Evolutionary conservation across 2,888 invertebrate species (phyloP).

Genomic region (Melangyna quadrimaculata): DNA sequence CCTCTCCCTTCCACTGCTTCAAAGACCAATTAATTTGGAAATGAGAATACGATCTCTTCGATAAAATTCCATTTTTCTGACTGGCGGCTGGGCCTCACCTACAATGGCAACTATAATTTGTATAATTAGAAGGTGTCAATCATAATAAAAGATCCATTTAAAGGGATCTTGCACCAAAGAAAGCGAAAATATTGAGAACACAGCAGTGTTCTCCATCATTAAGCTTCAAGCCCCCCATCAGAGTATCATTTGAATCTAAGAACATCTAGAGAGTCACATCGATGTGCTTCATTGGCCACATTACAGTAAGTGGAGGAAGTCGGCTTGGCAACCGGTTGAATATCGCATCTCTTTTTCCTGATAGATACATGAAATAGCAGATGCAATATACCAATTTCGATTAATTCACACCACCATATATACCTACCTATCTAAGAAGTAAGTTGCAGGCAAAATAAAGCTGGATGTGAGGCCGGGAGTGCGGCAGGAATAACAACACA

Average conservation of each 20-base stretch:
- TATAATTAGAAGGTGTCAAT: conserved; percentile 73
- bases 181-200: conserved; percentile 33
- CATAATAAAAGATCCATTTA: conserved; percentile 72
- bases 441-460: not conserved
- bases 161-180: conserved; percentile 45
- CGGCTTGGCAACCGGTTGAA: conserved; percentile 18
- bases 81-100: conserved; percentile 22
- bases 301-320: conserved; percentile 36
- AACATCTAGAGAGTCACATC: conserved; percentile 58
- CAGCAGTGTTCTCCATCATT: conserved; percentile 57
- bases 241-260: conserved; percentile 40
- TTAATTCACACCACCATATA: conserved; percentile 68
- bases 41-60: conserved; percentile 72
- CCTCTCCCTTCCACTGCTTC: conserved; percentile 4
- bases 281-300: conserved; percentile 69
- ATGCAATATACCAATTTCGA: conserved; percentile 72
- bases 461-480: not conserved
- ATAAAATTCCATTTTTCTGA: conserved; percentile 10
- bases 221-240: conserved; percentile 66
- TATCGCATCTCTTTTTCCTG: conserved; percentile 46
- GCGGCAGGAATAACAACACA: conserved; percentile 57
- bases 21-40: conserved; percentile 79
- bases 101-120: conserved; percentile 66
- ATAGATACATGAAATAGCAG: conserved; percentile 71
- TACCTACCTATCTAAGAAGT: conserved; percentile 45